Conservation (phyloP, 2,113 vertebrate genomes). For the Odocoileus virginianus region DNA sequence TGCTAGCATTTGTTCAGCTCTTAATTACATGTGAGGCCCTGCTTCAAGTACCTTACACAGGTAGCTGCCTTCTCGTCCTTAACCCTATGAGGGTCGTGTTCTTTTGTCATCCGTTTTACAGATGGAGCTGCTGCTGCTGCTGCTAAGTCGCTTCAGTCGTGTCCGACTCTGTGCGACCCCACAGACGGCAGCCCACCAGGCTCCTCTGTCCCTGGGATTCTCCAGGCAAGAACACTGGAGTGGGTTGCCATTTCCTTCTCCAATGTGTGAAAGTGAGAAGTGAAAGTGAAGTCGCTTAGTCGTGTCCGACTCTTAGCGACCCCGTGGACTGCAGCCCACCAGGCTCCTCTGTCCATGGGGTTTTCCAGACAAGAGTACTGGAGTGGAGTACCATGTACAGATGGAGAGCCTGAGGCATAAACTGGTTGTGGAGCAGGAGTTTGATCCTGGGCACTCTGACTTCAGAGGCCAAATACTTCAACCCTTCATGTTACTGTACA, state of each 20-base stretch:
- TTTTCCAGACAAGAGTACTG: not conserved
- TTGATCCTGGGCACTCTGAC: not conserved
- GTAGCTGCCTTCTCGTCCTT: not conserved
- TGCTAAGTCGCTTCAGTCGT: not conserved
- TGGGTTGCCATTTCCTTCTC: not conserved
- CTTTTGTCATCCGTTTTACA: not conserved
- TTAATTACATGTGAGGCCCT: not conserved
- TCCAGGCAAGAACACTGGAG: not conserved
- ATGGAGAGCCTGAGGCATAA: not conserved
- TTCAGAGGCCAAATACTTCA: not conserved
- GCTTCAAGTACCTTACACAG: not conserved
- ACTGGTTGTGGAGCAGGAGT: not conserved
- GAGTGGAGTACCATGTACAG: not conserved
- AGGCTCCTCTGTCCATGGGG: not conserved
- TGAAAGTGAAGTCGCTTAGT: not conserved
- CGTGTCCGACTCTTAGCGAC: fast-evolving
- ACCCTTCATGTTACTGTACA: not conserved
- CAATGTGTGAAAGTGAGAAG: fast-evolving
- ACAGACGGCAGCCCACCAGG: not conserved
- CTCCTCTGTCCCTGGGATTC: fast-evolving
- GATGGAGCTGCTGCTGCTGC: not conserved
- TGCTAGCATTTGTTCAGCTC: not conserved
- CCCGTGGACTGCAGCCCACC: not conserved
- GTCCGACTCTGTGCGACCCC: not conserved
- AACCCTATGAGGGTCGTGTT: not conserved